Evolutionary conservation across 2,797 vertebrate genomes (phyloP), one percentile per base, ranked within the genome.

Genomic region (Hemibagrus guttatus): DNA sequence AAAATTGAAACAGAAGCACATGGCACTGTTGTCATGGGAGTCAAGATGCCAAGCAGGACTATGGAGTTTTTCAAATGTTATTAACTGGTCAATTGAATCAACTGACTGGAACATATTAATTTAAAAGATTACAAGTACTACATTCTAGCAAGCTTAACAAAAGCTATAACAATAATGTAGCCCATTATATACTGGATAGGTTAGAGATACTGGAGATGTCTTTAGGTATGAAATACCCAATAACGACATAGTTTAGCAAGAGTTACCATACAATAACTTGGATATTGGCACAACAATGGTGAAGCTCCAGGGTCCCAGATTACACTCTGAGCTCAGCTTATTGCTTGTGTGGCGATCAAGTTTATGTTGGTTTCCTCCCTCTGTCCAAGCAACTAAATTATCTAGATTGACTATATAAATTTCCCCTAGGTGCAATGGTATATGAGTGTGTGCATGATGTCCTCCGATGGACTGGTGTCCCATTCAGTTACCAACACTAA

Each of bases 21-120:
- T 64, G 75, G n/a, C 75, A 35, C 28, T 64, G 80, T 81, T 81
- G 39, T 42, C 8, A 46, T 81, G 26, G 59, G 39, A 81, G 79
- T 17, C 13, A 56, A 0, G 46, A 21, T 68, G 9, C 63, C 31
- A 69, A 69, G 46, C 39, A 69, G 6, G n/a, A 68, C 63, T 19
- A 6, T 6, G 3, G 17, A 13, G 17, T 35, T 78, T 56, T 78
- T 78, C 19, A 64, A 28, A 52, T 82, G 26, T 68, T n/a, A 46
- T 81, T 64, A 68, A 81, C 35, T 81, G 35, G 6, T 81, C 42
- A 46, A 9, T n/a, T 81, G 23, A 46, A 17, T 76, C 49, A 76
- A 76, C 26, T 75, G 72, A 16, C 46, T 76, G 72, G 46, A 76
- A 28, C 14, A 74, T 74, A 46, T 46, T 52, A 7, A 76, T 76